Percentiles rank a stretch among this genome's conserved stretches.
Evolutionary conservation across 2,797 vertebrate species (phyloP).

Genomic region (Galago senegalensis): DNA sequence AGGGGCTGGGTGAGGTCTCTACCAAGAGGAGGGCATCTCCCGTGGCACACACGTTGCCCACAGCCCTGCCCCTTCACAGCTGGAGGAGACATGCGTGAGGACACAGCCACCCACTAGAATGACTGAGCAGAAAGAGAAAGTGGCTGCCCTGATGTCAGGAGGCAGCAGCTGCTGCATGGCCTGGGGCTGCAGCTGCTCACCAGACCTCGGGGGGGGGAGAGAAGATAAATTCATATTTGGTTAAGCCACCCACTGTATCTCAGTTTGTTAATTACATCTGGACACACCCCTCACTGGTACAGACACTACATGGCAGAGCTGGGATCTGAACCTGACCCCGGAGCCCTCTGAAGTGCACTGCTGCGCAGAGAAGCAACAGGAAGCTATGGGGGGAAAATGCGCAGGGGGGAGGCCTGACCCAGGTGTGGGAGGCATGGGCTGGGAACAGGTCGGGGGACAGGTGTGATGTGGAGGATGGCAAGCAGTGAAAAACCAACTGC

Average conservation of each 20-base stretch:
- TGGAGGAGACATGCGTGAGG: not conserved
- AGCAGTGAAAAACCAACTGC: not conserved
- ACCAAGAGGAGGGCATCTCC: not conserved
- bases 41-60: rapidly evolving
- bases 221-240: not conserved
- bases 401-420: not conserved
- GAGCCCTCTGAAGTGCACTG: not conserved
- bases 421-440: not conserved
- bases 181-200: not conserved
- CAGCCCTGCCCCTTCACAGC: not conserved
- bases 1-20: not conserved
- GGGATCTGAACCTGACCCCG: not conserved
- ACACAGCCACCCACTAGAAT: not conserved
- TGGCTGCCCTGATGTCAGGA: rapidly evolving
- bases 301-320: not conserved
- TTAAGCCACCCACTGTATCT: not conserved
- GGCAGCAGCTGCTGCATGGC: not conserved
- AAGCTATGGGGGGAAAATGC: not conserved
- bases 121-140: not conserved
- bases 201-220: not conserved
- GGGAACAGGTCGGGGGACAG: not conserved
- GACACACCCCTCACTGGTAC: not conserved
- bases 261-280: not conserved
- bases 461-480: not conserved
- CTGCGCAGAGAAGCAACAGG: not conserved